These are phyloP conservation scores for Dryobates pubescens DNA, from an alignment of 2,797 vertebrate species.

Conservation along the genomic window DNA sequence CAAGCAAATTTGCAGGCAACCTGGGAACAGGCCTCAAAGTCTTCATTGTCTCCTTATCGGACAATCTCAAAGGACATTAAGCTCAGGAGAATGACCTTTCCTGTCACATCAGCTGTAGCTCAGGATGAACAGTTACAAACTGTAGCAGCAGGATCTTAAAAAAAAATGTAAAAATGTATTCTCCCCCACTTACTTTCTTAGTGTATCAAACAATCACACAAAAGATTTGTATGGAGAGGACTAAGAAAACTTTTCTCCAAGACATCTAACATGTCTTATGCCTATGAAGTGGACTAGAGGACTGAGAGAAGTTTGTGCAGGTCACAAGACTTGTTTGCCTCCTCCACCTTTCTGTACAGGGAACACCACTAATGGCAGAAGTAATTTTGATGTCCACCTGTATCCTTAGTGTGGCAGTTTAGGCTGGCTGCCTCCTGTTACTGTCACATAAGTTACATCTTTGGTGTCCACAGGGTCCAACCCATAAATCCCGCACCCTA, in stretches of 20 bases:
- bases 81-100: not conserved
- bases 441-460: too few species aligned
- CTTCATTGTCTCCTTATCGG: not conserved
- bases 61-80: not conserved
- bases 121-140: not conserved
- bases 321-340: accelerated
- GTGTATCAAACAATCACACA: not conserved
- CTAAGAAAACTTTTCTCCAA: not conserved
- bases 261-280: not conserved
- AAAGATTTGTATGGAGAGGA: not conserved
- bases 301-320: not conserved
- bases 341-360: not conserved
- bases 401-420: not conserved
- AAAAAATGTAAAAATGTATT: not conserved
- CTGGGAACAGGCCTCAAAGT: not conserved
- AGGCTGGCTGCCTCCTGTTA: too few species aligned
- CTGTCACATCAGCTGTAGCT: not conserved
- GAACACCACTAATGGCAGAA: not conserved
- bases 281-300: not conserved
- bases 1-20: not conserved
- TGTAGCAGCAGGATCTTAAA: not conserved
- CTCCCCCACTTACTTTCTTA: not conserved
- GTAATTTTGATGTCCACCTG: not conserved
- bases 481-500: too few species aligned
- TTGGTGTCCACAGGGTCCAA: too few species aligned